Evolutionary conservation across 2,888 invertebrate genomes (phyloP).

Genomic region (Aspidiotus rigidus): DNA sequence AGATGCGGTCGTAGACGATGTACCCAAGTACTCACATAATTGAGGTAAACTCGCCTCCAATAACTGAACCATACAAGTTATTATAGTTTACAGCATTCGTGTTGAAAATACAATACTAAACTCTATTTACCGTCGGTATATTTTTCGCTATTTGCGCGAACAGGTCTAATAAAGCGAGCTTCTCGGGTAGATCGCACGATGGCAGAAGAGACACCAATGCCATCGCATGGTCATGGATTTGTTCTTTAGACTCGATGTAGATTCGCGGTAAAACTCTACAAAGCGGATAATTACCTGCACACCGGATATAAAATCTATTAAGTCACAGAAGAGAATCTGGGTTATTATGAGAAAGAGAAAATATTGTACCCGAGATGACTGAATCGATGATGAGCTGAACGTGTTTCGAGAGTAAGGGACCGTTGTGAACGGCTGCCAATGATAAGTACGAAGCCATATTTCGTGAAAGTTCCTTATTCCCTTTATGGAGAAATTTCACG

Average conservation of each 20-base stretch:
- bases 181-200: constrained; percentile 76
- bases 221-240: constrained; percentile 74
- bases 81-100: background rate
- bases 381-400: constrained; percentile 84
- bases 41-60: constrained; percentile 73
- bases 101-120: background rate
- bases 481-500: constrained; percentile 81
- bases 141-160: constrained; percentile 73
- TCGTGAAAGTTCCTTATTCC: constrained; percentile 77
- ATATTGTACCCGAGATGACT: constrained; percentile 64
- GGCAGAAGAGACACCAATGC: constrained; percentile 70
- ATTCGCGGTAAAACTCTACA: constrained; percentile 82
- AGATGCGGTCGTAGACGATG: constrained; percentile 52
- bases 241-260: constrained; percentile 77
- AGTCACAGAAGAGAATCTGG: no score
- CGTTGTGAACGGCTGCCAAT: constrained; percentile 83
- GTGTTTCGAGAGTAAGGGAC: constrained; percentile 72
- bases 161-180: constrained; percentile 70
- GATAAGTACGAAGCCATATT: constrained; percentile 88
- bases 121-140: constrained; percentile 57
- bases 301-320: background rate
- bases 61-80: constrained; percentile 46
- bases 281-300: constrained; percentile 72
- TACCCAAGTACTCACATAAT: constrained; percentile 64
- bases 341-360: no score